These are phyloP conservation scores for Papilio aristodemus DNA, from an alignment of 1,140 invertebrate genomes.

Conservation along the genomic window DNA sequence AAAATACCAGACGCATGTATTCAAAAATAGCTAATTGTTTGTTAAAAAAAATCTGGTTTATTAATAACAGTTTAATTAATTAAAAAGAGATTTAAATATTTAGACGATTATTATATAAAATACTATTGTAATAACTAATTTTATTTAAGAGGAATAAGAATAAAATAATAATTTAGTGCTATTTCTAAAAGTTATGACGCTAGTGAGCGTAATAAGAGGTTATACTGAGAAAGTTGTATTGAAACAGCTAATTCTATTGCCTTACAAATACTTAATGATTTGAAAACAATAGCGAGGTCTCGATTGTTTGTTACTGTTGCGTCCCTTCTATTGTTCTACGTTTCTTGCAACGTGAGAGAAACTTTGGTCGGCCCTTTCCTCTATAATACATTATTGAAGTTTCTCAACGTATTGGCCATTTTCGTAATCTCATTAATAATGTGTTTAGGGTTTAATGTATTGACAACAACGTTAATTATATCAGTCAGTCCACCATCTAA, in stretches of 20 bases:
- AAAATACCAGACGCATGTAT: background rate
- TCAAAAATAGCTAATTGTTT: conserved; percentile 6
- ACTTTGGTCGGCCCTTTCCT: background rate
- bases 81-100: no score
- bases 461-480: no score
- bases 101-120: no score
- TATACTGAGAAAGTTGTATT: conserved; percentile 20
- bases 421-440: conserved; percentile 4
- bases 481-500: no score
- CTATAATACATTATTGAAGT: background rate
- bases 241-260: conserved; percentile 4
- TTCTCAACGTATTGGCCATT: background rate
- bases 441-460: background rate
- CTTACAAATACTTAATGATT: conserved; percentile 19
- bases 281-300: conserved; percentile 7
- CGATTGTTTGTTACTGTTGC: conserved; percentile 9
- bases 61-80: background rate
- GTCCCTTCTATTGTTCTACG: conserved; percentile 5
- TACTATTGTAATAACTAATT: no score
- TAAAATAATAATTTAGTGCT: background rate
- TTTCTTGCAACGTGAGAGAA: background rate
- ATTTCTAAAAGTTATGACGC: conserved; percentile 5
- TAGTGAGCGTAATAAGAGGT: background rate
- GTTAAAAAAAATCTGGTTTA: background rate
- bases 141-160: background rate